Evolutionary conservation across 2,113 vertebrate species (phyloP).

Genomic region (Sturnus vulgaris): DNA sequence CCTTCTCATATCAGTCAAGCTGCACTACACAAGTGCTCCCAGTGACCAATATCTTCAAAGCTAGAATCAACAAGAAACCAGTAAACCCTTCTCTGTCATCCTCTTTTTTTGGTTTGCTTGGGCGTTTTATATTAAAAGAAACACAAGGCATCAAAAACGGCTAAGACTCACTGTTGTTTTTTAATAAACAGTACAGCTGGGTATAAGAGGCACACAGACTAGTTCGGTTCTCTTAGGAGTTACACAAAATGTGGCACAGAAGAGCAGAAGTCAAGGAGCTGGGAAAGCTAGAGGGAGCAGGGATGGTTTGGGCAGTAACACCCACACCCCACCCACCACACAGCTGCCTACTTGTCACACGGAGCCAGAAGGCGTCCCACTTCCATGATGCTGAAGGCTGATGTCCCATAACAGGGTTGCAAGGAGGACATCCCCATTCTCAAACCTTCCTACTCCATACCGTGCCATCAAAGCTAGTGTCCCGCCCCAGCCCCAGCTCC

Average conservation of each 20-base stretch:
- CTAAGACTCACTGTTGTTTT: background rate
- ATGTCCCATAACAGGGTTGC: background rate
- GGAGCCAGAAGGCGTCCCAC: background rate
- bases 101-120: background rate
- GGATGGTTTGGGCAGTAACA: background rate
- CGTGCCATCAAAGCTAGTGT: fast-evolving
- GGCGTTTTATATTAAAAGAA: constrained; percentile 3
- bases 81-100: background rate
- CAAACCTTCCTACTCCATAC: background rate
- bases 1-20: background rate
- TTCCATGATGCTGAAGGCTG: background rate
- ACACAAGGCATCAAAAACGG: background rate
- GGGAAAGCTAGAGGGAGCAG: background rate
- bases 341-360: background rate
- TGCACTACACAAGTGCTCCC: background rate
- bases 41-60: background rate
- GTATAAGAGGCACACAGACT: constrained; percentile 26
- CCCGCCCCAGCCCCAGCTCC: background rate
- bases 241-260: constrained; percentile 7
- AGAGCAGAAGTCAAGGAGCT: background rate
- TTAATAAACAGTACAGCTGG: constrained; percentile 36
- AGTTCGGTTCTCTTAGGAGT: constrained; percentile 39
- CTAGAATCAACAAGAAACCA: background rate
- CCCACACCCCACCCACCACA: background rate
- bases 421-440: background rate